Evolutionary conservation across 1,140 invertebrate species (phyloP).

Genomic region (Solenopsis invicta): DNA sequence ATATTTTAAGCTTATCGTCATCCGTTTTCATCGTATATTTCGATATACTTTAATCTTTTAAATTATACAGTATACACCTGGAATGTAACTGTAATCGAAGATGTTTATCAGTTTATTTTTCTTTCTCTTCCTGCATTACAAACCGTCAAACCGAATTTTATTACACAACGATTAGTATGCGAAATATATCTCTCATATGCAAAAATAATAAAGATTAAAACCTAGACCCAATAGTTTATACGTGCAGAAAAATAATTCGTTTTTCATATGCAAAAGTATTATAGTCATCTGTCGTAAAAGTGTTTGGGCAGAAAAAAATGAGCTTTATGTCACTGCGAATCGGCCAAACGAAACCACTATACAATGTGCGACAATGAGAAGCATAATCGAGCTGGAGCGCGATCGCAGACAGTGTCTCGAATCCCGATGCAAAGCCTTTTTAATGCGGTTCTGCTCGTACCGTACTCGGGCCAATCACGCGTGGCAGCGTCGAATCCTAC

Average conservation of each 20-base stretch:
- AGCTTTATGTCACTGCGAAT: background rate
- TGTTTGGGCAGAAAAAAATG: conserved; percentile 2
- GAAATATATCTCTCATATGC: background rate
- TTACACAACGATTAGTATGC: background rate
- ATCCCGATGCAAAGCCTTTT: conserved; percentile 71
- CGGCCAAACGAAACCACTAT: background rate
- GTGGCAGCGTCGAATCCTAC: conserved; percentile 43
- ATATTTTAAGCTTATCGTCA: conserved; percentile 6
- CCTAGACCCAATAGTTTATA: background rate
- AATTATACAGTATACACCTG: background rate
- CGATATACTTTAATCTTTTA: background rate
- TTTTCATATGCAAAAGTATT: background rate
- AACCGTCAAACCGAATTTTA: background rate
- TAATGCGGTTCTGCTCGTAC: conserved; percentile 61
- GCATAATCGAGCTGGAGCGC: conserved; percentile 59
- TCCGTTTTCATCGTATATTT: background rate
- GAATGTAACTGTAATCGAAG: background rate
- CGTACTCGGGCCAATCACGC: conserved; percentile 60
- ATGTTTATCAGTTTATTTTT: background rate
- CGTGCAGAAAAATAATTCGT: background rate
- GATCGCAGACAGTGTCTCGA: conserved; percentile 62
- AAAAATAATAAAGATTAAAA: conserved; percentile 19
- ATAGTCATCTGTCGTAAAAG: background rate
- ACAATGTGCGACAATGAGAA: conserved; percentile 54
- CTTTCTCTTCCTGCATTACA: background rate